These are phyloP conservation scores for Aleiodes sp. DNA, from an alignment of 1,140 invertebrate species.

Conservation along the genomic window DNA sequence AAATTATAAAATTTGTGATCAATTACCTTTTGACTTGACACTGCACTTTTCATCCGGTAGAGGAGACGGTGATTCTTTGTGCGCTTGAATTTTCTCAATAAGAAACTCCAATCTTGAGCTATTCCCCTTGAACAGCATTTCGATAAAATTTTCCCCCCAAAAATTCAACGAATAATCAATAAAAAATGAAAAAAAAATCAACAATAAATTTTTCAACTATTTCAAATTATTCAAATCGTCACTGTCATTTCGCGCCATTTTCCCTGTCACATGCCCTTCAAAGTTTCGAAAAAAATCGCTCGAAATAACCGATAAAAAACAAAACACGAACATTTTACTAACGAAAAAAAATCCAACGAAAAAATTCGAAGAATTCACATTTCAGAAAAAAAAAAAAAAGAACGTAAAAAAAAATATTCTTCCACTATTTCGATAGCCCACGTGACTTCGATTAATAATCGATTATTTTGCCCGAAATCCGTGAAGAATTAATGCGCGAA, in stretches of 20 bases:
- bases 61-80: constrained; percentile 70
- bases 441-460: neutral
- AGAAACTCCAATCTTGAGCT: constrained; percentile 81
- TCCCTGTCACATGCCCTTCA: neutral
- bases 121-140: constrained; percentile 83
- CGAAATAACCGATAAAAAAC: too few relatives aligned
- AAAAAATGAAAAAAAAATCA: neutral
- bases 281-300: too few relatives aligned
- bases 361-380: too few relatives aligned
- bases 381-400: neutral
- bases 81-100: constrained; percentile 85
- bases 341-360: too few relatives aligned
- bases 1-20: too few relatives aligned
- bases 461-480: too few relatives aligned
- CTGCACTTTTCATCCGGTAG: constrained; percentile 43
- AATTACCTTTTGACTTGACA: constrained; percentile 53
- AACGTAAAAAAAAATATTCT: too few relatives aligned
- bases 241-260: constrained; percentile 15
- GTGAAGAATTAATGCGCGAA: neutral
- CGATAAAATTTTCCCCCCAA: constrained; percentile 36
- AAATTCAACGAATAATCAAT: neutral
- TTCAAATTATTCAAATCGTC: neutral
- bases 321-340: too few relatives aligned
- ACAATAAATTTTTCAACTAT: neutral
- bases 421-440: too few relatives aligned